Conservation (phyloP, 2,888 invertebrate species). For the Ochlodes sylvanus region DNA sequence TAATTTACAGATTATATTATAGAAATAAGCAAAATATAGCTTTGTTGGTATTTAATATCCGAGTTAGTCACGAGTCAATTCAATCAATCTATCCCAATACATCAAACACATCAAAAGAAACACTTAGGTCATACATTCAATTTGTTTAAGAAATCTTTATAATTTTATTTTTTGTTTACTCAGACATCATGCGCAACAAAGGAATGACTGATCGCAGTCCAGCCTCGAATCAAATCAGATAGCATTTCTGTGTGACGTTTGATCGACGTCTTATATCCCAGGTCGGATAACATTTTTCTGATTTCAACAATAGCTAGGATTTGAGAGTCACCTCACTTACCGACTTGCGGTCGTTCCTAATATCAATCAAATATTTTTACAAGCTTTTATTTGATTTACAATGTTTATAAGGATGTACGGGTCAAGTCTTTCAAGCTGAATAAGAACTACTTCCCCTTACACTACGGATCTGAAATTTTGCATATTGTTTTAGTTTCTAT, state of each 20-base stretch:
- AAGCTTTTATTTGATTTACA: too few species aligned
- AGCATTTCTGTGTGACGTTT: conserved; percentile 65
- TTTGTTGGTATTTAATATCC: conserved; percentile 17
- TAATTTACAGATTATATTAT: too few species aligned
- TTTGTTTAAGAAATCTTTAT: conserved; percentile 29
- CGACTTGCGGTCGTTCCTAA: neutral
- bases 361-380: too few species aligned
- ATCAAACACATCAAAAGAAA: conserved; percentile 34
- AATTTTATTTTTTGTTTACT: conserved; percentile 47
- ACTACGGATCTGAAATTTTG: too few species aligned
- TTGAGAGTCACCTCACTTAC: conserved; percentile 33
- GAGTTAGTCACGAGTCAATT: conserved; percentile 21
- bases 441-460: too few species aligned
- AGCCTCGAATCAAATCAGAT: conserved; percentile 53
- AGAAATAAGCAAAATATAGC: neutral
- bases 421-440: too few species aligned
- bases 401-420: too few species aligned
- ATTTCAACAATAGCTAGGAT: conserved; percentile 64
- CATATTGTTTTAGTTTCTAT: too few species aligned
- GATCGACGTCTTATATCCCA: conserved; percentile 80
- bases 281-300: conserved; percentile 57
- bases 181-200: conserved; percentile 52
- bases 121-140: conserved; percentile 36
- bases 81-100: conserved; percentile 37
- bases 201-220: conserved; percentile 71